A percentile compares a stretch with the other conserved stretches of the same genome.
Conservation (phyloP, 1,140 invertebrate species). For the Achroia grisella region DNA sequence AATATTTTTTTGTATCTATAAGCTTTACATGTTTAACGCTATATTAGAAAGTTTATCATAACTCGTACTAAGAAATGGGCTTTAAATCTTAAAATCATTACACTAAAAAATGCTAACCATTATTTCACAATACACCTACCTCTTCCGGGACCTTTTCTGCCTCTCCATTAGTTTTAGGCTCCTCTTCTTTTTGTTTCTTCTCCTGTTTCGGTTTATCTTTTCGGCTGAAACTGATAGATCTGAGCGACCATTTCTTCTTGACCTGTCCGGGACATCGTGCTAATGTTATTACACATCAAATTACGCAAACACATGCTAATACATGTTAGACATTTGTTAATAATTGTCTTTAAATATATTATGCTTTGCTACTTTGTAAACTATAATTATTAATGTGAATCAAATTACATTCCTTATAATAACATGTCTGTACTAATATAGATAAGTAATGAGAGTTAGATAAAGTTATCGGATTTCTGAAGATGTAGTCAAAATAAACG, state of each 20-base stretch:
- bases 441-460: too few relatives aligned
- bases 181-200: conserved; percentile 76
- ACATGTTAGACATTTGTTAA: too few relatives aligned
- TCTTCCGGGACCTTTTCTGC: conserved; percentile 72
- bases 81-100: too few relatives aligned
- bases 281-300: conserved; percentile 22
- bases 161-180: conserved; percentile 66
- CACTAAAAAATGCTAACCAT: too few relatives aligned
- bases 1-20: too few relatives aligned
- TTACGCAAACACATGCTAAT: conserved; percentile 17
- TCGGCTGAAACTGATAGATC: conserved; percentile 87
- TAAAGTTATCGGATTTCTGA: background rate
- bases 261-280: conserved; percentile 46
- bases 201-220: conserved; percentile 88
- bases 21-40: too few relatives aligned
- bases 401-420: too few relatives aligned
- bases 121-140: conserved; percentile 37
- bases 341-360: too few relatives aligned
- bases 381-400: background rate
- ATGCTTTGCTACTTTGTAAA: background rate
- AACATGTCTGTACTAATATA: too few relatives aligned
- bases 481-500: background rate
- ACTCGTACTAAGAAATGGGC: too few relatives aligned
- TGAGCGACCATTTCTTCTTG: conserved; percentile 91
- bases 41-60: too few relatives aligned